These are phyloP conservation scores for Coluber constrictor DNA, from an alignment of 2,797 vertebrate species.

Conservation along the genomic window DNA sequence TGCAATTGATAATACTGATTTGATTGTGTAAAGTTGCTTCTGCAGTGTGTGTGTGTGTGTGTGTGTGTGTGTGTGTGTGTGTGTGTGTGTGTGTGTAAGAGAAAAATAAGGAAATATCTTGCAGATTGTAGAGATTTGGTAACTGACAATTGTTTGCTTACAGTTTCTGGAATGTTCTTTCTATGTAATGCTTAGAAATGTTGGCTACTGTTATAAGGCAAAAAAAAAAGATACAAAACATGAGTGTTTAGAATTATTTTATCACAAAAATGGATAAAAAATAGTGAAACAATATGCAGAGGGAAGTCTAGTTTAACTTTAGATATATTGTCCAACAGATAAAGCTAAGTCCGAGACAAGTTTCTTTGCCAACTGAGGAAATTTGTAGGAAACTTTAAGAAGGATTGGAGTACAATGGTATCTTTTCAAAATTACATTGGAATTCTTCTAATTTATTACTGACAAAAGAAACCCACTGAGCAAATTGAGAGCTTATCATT, in stretches of 20 bases:
- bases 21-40: neutral
- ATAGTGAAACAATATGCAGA: too few species aligned
- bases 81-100: neutral
- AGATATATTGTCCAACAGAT: neutral
- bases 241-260: neutral
- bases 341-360: neutral
- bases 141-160: neutral
- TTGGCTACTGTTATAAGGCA: neutral
- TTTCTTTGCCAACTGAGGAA: neutral
- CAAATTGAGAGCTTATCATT: neutral
- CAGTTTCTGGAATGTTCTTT: neutral
- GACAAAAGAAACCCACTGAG: slow-evolving; percentile 5
- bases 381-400: neutral
- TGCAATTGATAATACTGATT: neutral
- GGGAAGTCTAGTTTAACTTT: neutral
- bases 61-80: neutral
- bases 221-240: neutral
- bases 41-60: neutral
- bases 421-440: slow-evolving; percentile 18
- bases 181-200: neutral
- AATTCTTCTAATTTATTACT: slow-evolving; percentile 1
- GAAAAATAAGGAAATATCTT: neutral
- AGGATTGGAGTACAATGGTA: neutral
- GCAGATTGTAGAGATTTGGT: neutral
- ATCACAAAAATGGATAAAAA: neutral